These are phyloP conservation scores for Cantharis nigra DNA, from an alignment of 2,888 invertebrate genomes.

Conservation along the genomic window DNA sequence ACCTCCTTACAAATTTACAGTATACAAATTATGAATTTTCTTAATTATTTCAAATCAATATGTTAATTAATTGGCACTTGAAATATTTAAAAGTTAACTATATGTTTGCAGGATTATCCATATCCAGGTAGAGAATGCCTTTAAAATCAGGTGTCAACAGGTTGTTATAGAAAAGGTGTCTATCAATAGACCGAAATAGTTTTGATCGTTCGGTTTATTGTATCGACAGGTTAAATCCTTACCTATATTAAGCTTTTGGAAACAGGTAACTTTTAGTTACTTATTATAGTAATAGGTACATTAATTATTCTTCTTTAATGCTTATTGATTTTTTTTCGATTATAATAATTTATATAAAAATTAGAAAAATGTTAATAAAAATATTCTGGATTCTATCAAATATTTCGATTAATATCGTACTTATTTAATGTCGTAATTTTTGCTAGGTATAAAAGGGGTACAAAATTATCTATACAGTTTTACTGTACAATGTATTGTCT, in stretches of 20 bases:
- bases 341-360: background rate
- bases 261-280: background rate
- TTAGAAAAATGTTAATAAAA: background rate
- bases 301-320: background rate
- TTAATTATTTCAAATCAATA: background rate
- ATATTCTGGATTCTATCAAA: background rate
- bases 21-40: background rate
- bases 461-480: slow-evolving; percentile 20
- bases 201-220: slow-evolving; percentile 40
- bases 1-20: slow-evolving; percentile 6
- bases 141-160: slow-evolving; percentile 38
- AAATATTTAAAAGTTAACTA: background rate
- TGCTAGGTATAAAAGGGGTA: background rate
- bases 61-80: background rate
- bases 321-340: background rate
- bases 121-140: slow-evolving; percentile 19
- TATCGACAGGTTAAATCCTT: slow-evolving; percentile 23
- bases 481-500: slow-evolving; percentile 16
- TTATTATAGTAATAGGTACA: no score
- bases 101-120: slow-evolving; percentile 17
- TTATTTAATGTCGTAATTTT: background rate
- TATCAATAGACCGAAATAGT: slow-evolving; percentile 42
- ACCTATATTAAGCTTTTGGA: background rate
- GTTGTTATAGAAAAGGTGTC: slow-evolving; percentile 40
- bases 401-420: background rate